phyloP scores from a whole-genome alignment of 2,888 invertebrate genomes.

The Diadegma fenestrale region DNA sequence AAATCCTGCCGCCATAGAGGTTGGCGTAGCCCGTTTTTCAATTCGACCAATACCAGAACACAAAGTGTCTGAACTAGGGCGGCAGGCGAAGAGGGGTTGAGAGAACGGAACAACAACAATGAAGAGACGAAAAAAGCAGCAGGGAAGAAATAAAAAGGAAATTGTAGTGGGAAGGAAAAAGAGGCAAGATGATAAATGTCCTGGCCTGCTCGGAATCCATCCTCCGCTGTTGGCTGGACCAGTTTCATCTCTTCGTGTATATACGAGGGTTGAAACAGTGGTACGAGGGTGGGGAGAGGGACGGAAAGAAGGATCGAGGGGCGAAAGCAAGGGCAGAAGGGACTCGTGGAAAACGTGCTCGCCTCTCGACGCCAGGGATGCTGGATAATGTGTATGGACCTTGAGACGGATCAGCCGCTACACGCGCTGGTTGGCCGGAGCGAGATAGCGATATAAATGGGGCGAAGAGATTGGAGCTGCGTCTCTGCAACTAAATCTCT shows the following conservation, averaged over 20 bases:
- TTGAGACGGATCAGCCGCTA: conserved; percentile 46
- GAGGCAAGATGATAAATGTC: conserved; percentile 76
- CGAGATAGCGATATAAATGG: conserved; percentile 41
- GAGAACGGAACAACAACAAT: conserved; percentile 25
- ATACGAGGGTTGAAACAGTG: conserved; percentile 53
- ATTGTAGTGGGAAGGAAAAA: conserved; percentile 58
- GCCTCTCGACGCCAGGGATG: conserved; percentile 53
- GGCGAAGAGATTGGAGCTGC: conserved; percentile 76
- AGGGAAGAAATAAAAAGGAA: conserved; percentile 53
- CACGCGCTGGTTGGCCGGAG: conserved; percentile 63
- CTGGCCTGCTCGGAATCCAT: conserved; percentile 24
- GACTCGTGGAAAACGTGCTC: conserved; percentile 51
- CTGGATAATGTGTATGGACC: conserved; percentile 52
- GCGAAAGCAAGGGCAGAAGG: conserved; percentile 53
- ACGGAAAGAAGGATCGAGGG: conserved; percentile 67
- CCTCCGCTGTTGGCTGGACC: conserved; percentile 63
- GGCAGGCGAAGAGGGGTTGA: neutral
- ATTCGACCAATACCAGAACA: conserved; percentile 42
- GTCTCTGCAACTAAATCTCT: conserved; percentile 17
- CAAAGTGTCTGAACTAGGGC: conserved; percentile 22
- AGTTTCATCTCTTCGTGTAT: conserved; percentile 52
- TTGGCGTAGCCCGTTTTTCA: conserved; percentile 1
- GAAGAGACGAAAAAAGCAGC: conserved; percentile 30
- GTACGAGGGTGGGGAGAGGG: conserved; percentile 62
- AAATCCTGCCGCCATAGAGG: conserved; percentile 3